Conservation (phyloP, 2,797 vertebrate species). For the Taeniopygia guttata region DNA sequence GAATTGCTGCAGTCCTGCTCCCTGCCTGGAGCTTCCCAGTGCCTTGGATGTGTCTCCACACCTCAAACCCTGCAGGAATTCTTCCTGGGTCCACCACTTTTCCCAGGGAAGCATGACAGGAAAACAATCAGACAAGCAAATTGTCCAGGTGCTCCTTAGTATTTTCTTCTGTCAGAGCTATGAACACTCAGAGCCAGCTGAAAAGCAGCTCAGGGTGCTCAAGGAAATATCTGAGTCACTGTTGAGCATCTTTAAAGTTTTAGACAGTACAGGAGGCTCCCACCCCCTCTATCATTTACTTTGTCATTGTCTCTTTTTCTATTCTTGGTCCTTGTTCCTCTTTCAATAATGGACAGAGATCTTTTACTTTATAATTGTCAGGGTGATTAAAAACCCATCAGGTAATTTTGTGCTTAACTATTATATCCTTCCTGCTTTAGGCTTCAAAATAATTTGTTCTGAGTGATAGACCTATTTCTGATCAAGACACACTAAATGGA, state of each 20-base stretch:
- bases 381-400: slow-evolving; percentile 37
- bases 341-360: slow-evolving; percentile 21
- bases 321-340: neutral
- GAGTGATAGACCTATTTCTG: slow-evolving; percentile 35
- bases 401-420: slow-evolving; percentile 29
- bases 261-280: neutral
- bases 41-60: neutral
- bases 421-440: slow-evolving; percentile 11
- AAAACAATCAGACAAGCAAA: neutral
- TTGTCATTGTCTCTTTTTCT: neutral
- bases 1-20: neutral
- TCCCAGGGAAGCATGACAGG: neutral
- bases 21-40: neutral
- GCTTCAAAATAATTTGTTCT: slow-evolving; percentile 49
- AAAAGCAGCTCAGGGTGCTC: neutral
- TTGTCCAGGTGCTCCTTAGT: neutral
- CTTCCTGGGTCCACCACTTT: neutral
- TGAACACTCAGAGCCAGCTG: neutral
- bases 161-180: neutral
- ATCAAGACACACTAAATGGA: slow-evolving; percentile 28
- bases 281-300: neutral
- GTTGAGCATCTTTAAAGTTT: neutral
- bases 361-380: slow-evolving; percentile 16
- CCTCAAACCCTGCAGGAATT: neutral
- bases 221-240: neutral